Evolutionary conservation across 2,797 vertebrate species (phyloP).

Genomic region (Danio kyathit): DNA sequence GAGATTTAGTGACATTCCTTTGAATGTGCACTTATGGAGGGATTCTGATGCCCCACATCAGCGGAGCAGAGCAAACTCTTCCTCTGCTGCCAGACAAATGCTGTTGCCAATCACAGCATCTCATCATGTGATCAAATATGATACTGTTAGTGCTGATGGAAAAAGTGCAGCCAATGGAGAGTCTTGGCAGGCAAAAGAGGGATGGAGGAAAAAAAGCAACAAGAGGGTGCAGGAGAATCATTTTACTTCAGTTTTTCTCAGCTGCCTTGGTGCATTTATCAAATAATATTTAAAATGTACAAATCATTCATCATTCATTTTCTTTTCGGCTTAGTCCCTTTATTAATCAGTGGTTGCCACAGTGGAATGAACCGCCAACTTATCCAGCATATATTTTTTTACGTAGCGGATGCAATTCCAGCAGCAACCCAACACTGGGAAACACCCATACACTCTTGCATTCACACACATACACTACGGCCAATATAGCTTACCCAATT

Average conservation of each 20-base stretch:
- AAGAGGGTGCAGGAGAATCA: background rate
- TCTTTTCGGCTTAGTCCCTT: no score
- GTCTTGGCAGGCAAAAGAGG: slow-evolving; percentile 50
- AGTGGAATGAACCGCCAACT: no score
- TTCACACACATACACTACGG: no score
- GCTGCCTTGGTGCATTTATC: no score
- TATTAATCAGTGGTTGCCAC: no score
- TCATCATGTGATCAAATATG: slow-evolving; percentile 59
- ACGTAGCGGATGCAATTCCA: no score
- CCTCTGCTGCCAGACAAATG: slow-evolving; percentile 77
- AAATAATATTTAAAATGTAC: no score
- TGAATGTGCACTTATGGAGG: slow-evolving; percentile 64
- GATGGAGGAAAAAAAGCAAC: slow-evolving; percentile 33
- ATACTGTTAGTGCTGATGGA: slow-evolving; percentile 61
- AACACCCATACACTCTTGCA: no score
- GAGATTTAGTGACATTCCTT: slow-evolving; percentile 65
- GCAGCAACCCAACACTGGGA: no score
- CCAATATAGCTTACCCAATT: no score
- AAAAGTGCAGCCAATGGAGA: slow-evolving; percentile 36
- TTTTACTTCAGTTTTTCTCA: background rate
- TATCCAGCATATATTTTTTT: no score
- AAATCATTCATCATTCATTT: no score
- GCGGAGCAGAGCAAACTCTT: slow-evolving; percentile 60
- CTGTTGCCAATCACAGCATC: slow-evolving; percentile 77
- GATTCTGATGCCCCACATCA: slow-evolving; percentile 50